Evolutionary conservation across 2,113 vertebrate genomes (phyloP), one percentile per base, ranked within the genome.

Genomic region (Mobula hypostoma): DNA sequence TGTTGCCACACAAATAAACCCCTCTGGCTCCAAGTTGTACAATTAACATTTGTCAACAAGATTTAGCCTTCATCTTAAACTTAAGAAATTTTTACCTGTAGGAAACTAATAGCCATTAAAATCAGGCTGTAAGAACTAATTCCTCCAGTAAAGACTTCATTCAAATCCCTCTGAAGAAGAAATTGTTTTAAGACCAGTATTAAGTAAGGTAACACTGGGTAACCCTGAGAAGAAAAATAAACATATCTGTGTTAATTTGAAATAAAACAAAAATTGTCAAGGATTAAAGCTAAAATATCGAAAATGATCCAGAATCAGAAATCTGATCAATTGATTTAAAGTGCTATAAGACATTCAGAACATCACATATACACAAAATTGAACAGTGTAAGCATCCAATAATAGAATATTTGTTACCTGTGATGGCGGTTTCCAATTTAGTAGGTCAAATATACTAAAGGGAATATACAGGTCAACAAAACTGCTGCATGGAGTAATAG

Each of bases 151-250:
- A 97, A 98, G 94, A 97, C 97, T 95, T 98, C 97, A 15, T 97
- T 98, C n/a, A 98, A 96, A 95, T 98, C 97, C 94, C 97, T 96
- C 95, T 98, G 97, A 94, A 98, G 97, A 94, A 98, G 96, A 94
- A 98, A 98, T 96, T 98, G 97, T 96, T 98, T 98, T 95, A 98
- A 96, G 36, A 97, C 97, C 95, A 98, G 97, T 96, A 98, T 97
- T 95, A 98, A 96, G 95, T 97, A 97, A 96, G 97, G 97, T 96
- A 98, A 97, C 95, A 97, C 96, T 11, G 97, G 96, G 95, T 97
- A 97, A 96, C 95, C 97, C 97, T 97, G 95, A 88, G 94, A 94
- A 63, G 8, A 94, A 12, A 56, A 94, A 94, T 9, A 36, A 66
- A 90, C 8, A 66, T 15, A 58, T 58, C 48, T 48, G n/a, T 19